These are phyloP conservation scores for Zaprionus tsacasi DNA, from an alignment of 1,140 invertebrate species.

Conservation along the genomic window DNA sequence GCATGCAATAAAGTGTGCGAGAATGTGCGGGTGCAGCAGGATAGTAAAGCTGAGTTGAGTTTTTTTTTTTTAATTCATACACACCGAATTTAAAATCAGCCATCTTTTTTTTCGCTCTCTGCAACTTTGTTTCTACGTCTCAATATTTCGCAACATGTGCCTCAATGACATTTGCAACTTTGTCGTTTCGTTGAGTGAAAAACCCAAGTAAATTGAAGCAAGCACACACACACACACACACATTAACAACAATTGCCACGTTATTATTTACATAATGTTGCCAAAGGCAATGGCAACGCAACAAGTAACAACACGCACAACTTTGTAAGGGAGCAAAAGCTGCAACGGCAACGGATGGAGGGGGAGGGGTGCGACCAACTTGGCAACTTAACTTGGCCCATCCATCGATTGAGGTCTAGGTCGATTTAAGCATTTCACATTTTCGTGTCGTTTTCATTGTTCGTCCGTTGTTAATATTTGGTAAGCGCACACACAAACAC, in stretches of 20 bases:
- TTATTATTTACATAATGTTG: conserved; percentile 76
- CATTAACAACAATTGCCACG: conserved; percentile 26
- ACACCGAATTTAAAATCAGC: not conserved
- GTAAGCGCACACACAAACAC: conserved; percentile 52
- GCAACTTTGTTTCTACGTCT: not conserved
- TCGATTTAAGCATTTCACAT: conserved; percentile 81
- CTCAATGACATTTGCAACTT: conserved; percentile 43
- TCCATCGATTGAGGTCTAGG: conserved; percentile 78
- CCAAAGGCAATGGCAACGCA: conserved; percentile 52
- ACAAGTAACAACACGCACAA: conserved; percentile 21
- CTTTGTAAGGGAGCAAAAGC: not conserved
- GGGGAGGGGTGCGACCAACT: conserved; percentile 23
- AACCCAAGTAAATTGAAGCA: conserved; percentile 24
- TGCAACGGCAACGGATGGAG: not conserved
- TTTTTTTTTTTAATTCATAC: not conserved
- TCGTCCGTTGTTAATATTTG: conserved; percentile 71
- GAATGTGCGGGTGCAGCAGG: conserved; percentile 17
- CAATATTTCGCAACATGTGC: conserved; percentile 22
- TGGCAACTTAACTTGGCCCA: conserved; percentile 47
- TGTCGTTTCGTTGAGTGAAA: conserved; percentile 36
- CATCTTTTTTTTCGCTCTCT: conserved; percentile 1
- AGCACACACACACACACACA: not conserved
- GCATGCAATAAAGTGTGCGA: not conserved
- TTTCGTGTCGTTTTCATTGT: conserved; percentile 80
- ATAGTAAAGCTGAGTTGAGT: conserved; percentile 23